A percentile compares a stretch with the other conserved stretches of the same genome.
Conservation (phyloP, 1,140 invertebrate genomes). For the Capitella teleta region DNA sequence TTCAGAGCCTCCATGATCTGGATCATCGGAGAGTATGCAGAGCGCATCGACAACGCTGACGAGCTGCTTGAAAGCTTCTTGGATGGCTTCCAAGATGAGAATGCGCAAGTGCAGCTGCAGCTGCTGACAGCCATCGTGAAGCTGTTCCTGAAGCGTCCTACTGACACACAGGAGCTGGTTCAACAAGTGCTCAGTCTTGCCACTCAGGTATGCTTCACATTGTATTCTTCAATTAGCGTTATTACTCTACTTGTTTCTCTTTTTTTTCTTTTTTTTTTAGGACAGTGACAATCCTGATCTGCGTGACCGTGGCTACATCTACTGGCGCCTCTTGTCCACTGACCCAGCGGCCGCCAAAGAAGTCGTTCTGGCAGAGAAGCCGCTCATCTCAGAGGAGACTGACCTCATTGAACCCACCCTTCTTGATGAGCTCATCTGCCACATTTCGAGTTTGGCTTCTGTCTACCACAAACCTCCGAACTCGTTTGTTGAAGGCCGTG, state of each 20-base stretch:
- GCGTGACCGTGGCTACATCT: slow-evolving; percentile 97
- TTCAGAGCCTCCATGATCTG: slow-evolving; percentile 96
- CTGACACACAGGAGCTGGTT: slow-evolving; percentile 95
- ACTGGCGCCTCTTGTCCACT: slow-evolving; percentile 95
- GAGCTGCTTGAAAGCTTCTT: slow-evolving; percentile 95
- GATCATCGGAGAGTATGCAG: slow-evolving; percentile 98
- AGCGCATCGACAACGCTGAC: slow-evolving; percentile 98
- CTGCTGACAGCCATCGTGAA: slow-evolving; percentile 96
- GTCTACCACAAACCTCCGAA: slow-evolving; percentile 99
- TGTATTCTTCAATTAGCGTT: too few relatives aligned
- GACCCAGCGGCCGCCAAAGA: slow-evolving; percentile 98
- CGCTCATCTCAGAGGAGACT: slow-evolving; percentile 97
- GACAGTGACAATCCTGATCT: slow-evolving; percentile 99
- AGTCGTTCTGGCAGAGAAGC: slow-evolving; percentile 93
- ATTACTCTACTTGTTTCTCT: too few relatives aligned
- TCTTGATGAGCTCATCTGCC: slow-evolving; percentile 95
- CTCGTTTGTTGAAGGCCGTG: slow-evolving; percentile 85
- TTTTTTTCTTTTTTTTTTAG: not conserved
- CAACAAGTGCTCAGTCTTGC: slow-evolving; percentile 81
- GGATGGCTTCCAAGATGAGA: slow-evolving; percentile 99
- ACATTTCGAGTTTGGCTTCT: slow-evolving; percentile 95
- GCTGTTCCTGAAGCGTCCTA: slow-evolving; percentile 92
- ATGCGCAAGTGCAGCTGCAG: slow-evolving; percentile 96
- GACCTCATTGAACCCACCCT: slow-evolving; percentile 95
- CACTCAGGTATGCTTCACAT: slow-evolving; percentile 30